phyloP scores from a whole-genome alignment of 1,140 invertebrate genomes.

The Gonatopus flavifemur region DNA sequence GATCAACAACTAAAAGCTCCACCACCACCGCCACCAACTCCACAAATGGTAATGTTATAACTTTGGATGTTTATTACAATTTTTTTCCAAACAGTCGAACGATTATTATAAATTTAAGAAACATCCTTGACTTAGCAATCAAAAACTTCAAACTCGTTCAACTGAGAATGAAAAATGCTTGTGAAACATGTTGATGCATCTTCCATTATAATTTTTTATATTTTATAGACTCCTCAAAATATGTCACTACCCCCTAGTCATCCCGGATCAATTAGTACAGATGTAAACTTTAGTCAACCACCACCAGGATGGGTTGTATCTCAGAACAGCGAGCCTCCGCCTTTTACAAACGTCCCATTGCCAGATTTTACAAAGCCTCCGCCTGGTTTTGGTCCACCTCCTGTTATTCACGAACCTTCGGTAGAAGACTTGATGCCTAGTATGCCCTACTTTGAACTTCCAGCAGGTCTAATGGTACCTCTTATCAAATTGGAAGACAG shows the following conservation, averaged over 20 bases:
- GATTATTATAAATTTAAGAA: slow-evolving; percentile 15
- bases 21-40: slow-evolving; percentile 38
- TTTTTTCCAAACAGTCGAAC: slow-evolving; percentile 30
- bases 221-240: slow-evolving; percentile 29
- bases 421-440: slow-evolving; percentile 82
- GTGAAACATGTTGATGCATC: background rate
- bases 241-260: slow-evolving; percentile 32
- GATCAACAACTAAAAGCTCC: slow-evolving; percentile 66
- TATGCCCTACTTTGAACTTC: slow-evolving; percentile 94
- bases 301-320: slow-evolving; percentile 57
- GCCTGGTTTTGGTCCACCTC: slow-evolving; percentile 70
- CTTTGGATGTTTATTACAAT: background rate
- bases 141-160: background rate
- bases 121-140: background rate
- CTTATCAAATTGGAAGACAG: slow-evolving; percentile 90
- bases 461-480: slow-evolving; percentile 93
- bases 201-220: background rate
- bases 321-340: slow-evolving; percentile 40
- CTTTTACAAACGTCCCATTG: slow-evolving; percentile 60
- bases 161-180: too few species aligned
- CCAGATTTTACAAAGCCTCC: slow-evolving; percentile 85
- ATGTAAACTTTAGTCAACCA: slow-evolving; percentile 62
- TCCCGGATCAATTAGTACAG: slow-evolving; percentile 33
- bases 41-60: slow-evolving; percentile 34
- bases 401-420: slow-evolving; percentile 52